Evolutionary conservation across 2,888 invertebrate genomes (phyloP).

Genomic region (Amiota mariae): DNA sequence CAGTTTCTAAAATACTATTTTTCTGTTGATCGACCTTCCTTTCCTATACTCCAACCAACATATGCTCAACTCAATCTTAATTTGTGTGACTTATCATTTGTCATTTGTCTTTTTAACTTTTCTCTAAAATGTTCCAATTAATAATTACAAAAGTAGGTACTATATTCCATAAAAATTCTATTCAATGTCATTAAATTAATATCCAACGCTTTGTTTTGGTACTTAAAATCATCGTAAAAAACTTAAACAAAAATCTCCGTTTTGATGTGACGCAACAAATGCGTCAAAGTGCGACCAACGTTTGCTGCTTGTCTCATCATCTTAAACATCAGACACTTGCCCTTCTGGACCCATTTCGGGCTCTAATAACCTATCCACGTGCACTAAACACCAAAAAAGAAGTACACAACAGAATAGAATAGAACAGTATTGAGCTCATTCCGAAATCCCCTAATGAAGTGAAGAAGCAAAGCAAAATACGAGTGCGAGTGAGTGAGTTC

Average conservation of each 20-base stretch:
- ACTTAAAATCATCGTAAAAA: not conserved
- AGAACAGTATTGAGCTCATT: too few relatives aligned
- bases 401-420: not conserved
- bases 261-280: conserved; percentile 35
- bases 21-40: too few relatives aligned
- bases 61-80: too few relatives aligned
- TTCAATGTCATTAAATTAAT: not conserved
- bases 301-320: not conserved
- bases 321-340: not conserved
- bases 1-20: too few relatives aligned
- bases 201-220: conserved; percentile 2
- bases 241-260: conserved; percentile 30
- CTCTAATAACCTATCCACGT: conserved; percentile 20
- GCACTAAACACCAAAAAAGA: conserved; percentile 9
- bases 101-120: too few relatives aligned
- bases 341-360: not conserved
- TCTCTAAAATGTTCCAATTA: too few relatives aligned
- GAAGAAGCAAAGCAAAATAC: conserved; percentile 8
- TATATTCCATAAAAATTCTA: too few relatives aligned
- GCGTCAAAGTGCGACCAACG: conserved; percentile 5
- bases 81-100: too few relatives aligned
- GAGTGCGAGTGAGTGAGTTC: too few relatives aligned
- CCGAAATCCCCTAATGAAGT: conserved; percentile 27
- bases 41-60: too few relatives aligned
- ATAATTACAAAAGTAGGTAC: too few relatives aligned